A percentile compares a stretch with the other conserved stretches of the same genome.
These are phyloP conservation scores for Spisula solida DNA, from an alignment of 2,888 invertebrate genomes.

Conservation along the genomic window DNA sequence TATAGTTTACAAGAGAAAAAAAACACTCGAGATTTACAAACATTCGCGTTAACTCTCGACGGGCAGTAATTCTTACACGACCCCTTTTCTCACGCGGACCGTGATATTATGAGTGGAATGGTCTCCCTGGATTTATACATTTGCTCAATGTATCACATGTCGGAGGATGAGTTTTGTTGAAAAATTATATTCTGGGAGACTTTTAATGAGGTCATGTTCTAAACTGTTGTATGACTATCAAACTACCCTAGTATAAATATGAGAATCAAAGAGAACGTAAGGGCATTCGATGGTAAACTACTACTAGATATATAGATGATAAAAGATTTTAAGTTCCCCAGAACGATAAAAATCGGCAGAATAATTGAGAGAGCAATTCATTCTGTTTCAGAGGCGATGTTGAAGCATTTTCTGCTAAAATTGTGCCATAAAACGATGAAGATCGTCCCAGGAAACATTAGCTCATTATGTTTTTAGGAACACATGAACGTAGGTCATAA, in stretches of 20 bases:
- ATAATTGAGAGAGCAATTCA: conserved; percentile 48
- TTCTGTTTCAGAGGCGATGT: conserved; percentile 34
- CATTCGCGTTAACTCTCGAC: background rate
- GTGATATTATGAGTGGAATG: background rate
- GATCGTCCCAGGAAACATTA: conserved; percentile 5
- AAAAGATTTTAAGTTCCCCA: conserved; percentile 16
- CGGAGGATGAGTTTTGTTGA: background rate
- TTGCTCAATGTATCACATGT: conserved; percentile 7
- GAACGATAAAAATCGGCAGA: conserved; percentile 27
- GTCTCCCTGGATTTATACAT: background rate
- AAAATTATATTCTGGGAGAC: background rate
- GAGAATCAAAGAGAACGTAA: conserved; percentile 20
- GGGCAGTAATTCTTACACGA: conserved; percentile 2
- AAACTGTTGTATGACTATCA: conserved; percentile 31
- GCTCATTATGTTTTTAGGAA: conserved; percentile 24
- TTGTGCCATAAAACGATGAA: conserved; percentile 33
- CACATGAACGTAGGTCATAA: conserved; percentile 23
- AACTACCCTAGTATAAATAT: conserved; percentile 26
- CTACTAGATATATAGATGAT: conserved; percentile 22
- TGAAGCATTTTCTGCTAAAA: conserved; percentile 39
- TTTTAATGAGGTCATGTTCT: conserved; percentile 25
- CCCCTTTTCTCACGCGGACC: conserved; percentile 15
- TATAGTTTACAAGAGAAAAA: background rate
- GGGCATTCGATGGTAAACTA: background rate
- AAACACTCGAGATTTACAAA: background rate